Evolutionary conservation across 2,888 invertebrate species (phyloP).

Genomic region (Dilophus febrilis): DNA sequence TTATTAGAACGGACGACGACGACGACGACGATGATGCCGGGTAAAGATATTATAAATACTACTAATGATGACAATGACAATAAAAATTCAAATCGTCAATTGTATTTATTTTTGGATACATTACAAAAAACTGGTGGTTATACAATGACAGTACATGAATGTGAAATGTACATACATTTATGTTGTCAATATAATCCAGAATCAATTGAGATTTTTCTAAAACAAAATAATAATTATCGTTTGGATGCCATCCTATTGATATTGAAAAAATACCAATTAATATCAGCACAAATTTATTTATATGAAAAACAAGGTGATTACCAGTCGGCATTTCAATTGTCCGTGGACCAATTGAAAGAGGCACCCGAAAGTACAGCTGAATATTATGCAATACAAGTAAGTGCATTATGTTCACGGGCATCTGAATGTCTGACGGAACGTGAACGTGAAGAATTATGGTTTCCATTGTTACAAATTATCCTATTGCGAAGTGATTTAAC

Average conservation of each 20-base stretch:
- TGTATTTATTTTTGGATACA: slow-evolving; percentile 41
- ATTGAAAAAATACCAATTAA: slow-evolving; percentile 40
- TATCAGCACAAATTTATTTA: slow-evolving; percentile 51
- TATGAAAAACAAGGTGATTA: slow-evolving; percentile 60
- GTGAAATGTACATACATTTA: slow-evolving; percentile 44
- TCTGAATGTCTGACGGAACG: slow-evolving; percentile 29
- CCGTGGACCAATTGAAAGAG: slow-evolving; percentile 30
- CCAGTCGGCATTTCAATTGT: slow-evolving; percentile 48
- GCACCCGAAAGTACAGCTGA: slow-evolving; percentile 13
- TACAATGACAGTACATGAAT: slow-evolving; percentile 29
- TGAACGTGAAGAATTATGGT: slow-evolving; percentile 34
- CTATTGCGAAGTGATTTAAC: slow-evolving; percentile 28
- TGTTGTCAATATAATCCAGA: slow-evolving; percentile 39
- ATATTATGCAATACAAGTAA: slow-evolving; percentile 17
- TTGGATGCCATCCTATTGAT: slow-evolving; percentile 46
- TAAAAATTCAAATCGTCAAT: slow-evolving; percentile 19
- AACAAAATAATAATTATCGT: slow-evolving; percentile 37
- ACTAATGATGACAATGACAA: background rate
- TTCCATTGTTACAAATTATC: slow-evolving; percentile 30
- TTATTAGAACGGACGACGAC: slow-evolving; percentile 7
- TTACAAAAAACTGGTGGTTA: slow-evolving; percentile 32
- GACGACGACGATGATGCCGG: too few relatives aligned
- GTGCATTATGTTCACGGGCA: slow-evolving; percentile 30
- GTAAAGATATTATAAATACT: too few relatives aligned
- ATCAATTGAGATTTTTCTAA: slow-evolving; percentile 36